Evolutionary conservation across 2,888 invertebrate genomes (phyloP).

Genomic region (Cetonia aurata): DNA sequence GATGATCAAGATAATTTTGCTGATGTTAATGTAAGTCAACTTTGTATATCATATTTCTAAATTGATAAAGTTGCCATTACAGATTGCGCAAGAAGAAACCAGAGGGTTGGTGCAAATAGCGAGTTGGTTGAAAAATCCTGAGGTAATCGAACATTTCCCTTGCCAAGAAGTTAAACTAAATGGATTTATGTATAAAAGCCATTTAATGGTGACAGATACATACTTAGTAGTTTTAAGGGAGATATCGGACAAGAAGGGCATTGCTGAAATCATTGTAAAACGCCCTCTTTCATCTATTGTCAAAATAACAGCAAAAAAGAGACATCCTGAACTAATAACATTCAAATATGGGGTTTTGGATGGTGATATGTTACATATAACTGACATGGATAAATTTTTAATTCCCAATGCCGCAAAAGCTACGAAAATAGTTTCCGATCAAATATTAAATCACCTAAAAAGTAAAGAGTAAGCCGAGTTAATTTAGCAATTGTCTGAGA

Average conservation of each 20-base stretch:
- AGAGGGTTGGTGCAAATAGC: slow-evolving; percentile 86
- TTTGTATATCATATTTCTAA: not conserved
- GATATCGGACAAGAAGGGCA: slow-evolving; percentile 80
- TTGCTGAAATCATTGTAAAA: slow-evolving; percentile 87
- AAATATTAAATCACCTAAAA: slow-evolving; percentile 79
- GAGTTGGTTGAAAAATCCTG: slow-evolving; percentile 84
- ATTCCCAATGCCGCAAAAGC: slow-evolving; percentile 93
- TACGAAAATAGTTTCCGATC: slow-evolving; percentile 89
- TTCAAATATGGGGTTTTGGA: slow-evolving; percentile 94
- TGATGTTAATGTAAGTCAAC: slow-evolving; percentile 61
- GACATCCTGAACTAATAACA: slow-evolving; percentile 95
- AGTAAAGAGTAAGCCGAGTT: slow-evolving; percentile 57
- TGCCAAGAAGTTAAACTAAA: slow-evolving; percentile 94
- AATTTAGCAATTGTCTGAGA: not conserved
- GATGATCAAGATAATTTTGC: slow-evolving; percentile 80
- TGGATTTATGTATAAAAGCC: slow-evolving; percentile 90
- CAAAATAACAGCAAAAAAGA: slow-evolving; percentile 96
- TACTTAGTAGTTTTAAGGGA: slow-evolving; percentile 90
- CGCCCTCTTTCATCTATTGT: slow-evolving; percentile 92
- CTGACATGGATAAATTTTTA: slow-evolving; percentile 91
- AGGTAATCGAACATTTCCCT: slow-evolving; percentile 87
- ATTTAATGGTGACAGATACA: slow-evolving; percentile 86
- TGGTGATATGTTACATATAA: slow-evolving; percentile 83
- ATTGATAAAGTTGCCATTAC: not conserved
- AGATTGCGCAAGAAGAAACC: slow-evolving; percentile 69